phyloP scores from a whole-genome alignment of 2,888 invertebrate species.

The Erpobdella octoculata region DNA sequence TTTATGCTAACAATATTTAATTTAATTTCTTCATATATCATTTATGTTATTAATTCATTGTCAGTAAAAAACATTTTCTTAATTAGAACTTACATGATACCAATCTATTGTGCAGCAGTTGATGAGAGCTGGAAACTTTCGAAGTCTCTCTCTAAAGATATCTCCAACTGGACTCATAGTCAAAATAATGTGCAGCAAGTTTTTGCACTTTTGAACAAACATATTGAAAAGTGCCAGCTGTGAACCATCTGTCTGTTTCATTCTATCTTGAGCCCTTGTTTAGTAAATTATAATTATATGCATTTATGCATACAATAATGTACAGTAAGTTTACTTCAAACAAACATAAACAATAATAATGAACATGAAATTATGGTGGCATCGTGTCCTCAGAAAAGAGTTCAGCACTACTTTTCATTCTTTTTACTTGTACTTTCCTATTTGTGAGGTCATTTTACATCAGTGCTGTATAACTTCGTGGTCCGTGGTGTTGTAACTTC shows the following conservation, averaged over 20 bases:
- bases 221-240: constrained; percentile 81
- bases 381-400: no score
- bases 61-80: no score
- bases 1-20: no score
- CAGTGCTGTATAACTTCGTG: no score
- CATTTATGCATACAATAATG: not conserved
- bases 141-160: constrained; percentile 61
- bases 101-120: constrained; percentile 93
- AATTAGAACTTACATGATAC: constrained; percentile 66
- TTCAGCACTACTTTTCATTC: no score
- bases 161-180: constrained; percentile 88
- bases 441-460: no score
- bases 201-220: constrained; percentile 76
- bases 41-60: no score
- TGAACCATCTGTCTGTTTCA: constrained; percentile 77
- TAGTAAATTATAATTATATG: not conserved
- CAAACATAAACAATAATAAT: not conserved
- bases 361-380: no score
- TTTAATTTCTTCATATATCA: no score
- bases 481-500: no score
- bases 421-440: no score
- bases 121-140: constrained; percentile 84
- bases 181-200: constrained; percentile 79
- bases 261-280: constrained; percentile 48
- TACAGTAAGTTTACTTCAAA: no score